These are phyloP conservation scores for Bos taurus DNA, from an alignment of 2,113 vertebrate genomes.

Conservation along the genomic window DNA sequence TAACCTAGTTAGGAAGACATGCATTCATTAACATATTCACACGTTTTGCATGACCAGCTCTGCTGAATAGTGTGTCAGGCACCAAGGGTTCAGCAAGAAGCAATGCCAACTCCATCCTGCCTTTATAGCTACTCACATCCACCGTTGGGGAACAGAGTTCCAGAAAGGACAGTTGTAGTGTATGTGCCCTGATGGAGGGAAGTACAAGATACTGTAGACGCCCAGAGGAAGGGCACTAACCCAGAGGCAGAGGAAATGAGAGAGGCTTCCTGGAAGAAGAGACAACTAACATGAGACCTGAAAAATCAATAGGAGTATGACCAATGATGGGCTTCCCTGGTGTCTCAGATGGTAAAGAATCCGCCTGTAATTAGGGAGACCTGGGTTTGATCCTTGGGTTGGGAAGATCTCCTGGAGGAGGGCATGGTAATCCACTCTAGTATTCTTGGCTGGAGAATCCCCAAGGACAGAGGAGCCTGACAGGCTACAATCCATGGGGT, in stretches of 20 bases:
- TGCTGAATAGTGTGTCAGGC: no score
- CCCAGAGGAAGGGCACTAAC: neutral
- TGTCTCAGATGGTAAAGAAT: neutral
- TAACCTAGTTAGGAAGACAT: neutral
- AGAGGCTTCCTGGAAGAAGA: neutral
- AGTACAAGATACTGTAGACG: neutral
- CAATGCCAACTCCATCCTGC: neutral
- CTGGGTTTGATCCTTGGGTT: neutral
- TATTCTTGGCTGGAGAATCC: neutral
- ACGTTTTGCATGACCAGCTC: neutral
- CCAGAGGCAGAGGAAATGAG: neutral
- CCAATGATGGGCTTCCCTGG: neutral
- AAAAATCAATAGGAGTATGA: neutral
- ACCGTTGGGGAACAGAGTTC: neutral
- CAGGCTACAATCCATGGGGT: neutral
- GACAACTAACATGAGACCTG: neutral
- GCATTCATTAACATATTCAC: neutral
- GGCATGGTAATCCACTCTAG: neutral
- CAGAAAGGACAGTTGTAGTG: neutral
- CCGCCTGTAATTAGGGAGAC: neutral
- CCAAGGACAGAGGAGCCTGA: neutral
- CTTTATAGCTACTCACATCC: neutral
- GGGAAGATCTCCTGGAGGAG: neutral
- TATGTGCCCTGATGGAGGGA: neutral
- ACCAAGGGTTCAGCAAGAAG: neutral